Evolutionary conservation across 1,140 invertebrate genomes (phyloP).

Genomic region (Tenebrio molitor): DNA sequence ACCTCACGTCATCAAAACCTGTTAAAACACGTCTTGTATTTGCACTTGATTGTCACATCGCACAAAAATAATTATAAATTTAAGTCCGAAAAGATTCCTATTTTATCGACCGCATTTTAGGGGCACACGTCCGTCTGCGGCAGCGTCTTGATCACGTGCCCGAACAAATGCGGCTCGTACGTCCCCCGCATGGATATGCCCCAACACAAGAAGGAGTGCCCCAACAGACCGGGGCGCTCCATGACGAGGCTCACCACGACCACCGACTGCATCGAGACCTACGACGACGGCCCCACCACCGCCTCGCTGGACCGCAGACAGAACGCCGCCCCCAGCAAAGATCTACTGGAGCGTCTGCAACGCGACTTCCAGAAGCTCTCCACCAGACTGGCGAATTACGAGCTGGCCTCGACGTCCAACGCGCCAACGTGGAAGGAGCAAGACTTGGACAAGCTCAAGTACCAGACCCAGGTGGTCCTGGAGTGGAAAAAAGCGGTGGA

Average conservation of each 20-base stretch:
- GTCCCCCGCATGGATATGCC: slow-evolving; percentile 73
- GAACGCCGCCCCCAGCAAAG: not conserved
- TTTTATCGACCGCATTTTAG: no score
- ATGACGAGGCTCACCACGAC: slow-evolving; percentile 24
- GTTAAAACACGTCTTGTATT: no score
- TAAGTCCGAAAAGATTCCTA: not conserved
- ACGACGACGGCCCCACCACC: slow-evolving; percentile 17
- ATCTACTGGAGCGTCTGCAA: not conserved
- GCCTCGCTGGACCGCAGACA: not conserved
- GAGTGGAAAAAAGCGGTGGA: slow-evolving; percentile 54
- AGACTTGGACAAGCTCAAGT: slow-evolving; percentile 55
- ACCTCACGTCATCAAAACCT: no score
- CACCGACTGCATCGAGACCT: slow-evolving; percentile 14
- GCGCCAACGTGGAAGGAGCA: not conserved
- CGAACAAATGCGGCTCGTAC: slow-evolving; percentile 76
- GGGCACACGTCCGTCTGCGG: slow-evolving; percentile 77
- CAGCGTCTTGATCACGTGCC: slow-evolving; percentile 77
- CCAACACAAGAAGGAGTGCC: slow-evolving; percentile 72
- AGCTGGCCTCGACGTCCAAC: not conserved
- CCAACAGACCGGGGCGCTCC: slow-evolving; percentile 58
- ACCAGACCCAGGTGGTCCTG: slow-evolving; percentile 51
- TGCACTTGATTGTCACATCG: no score
- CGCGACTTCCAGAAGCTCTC: slow-evolving; percentile 16
- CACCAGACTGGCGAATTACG: slow-evolving; percentile 11
- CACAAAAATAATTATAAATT: no score